Conservation (phyloP, 2,888 invertebrate species). For the Hipparchia semele region DNA sequence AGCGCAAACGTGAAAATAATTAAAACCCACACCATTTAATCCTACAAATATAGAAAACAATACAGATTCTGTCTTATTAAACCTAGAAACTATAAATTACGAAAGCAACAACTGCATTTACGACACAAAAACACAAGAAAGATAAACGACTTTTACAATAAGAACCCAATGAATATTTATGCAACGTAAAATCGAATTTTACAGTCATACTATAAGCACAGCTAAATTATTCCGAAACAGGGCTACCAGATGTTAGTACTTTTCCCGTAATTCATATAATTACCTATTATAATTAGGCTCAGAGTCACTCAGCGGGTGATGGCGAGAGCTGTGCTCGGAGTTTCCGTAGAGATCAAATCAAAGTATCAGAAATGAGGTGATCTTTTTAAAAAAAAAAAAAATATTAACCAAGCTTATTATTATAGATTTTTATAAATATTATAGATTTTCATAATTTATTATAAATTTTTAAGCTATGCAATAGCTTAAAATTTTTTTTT, state of each 20-base stretch:
- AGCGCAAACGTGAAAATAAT: neutral
- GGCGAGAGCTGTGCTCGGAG: no score
- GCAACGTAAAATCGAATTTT: constrained; percentile 38
- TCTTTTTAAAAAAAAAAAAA: no score
- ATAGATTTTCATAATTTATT: no score
- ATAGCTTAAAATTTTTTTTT: no score
- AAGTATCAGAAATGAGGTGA: no score
- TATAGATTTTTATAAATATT: no score
- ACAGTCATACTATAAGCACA: constrained; percentile 34
- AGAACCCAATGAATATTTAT: constrained; percentile 34
- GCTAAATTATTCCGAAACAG: constrained; percentile 18
- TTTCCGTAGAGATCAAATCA: no score
- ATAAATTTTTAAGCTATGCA: no score
- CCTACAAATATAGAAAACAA: constrained; percentile 6
- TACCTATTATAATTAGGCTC: no score
- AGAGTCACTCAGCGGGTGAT: no score
- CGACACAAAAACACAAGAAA: neutral
- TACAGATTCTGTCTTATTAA: neutral
- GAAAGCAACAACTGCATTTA: constrained; percentile 11
- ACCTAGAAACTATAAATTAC: constrained; percentile 11
- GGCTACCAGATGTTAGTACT: neutral
- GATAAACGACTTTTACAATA: constrained; percentile 2
- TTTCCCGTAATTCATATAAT: neutral
- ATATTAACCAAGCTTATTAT: no score
- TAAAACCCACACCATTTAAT: neutral